Evolutionary conservation across 2,113 vertebrate genomes (phyloP), one percentile per base, ranked within the genome.

Genomic region (Nycticorax nycticorax): DNA sequence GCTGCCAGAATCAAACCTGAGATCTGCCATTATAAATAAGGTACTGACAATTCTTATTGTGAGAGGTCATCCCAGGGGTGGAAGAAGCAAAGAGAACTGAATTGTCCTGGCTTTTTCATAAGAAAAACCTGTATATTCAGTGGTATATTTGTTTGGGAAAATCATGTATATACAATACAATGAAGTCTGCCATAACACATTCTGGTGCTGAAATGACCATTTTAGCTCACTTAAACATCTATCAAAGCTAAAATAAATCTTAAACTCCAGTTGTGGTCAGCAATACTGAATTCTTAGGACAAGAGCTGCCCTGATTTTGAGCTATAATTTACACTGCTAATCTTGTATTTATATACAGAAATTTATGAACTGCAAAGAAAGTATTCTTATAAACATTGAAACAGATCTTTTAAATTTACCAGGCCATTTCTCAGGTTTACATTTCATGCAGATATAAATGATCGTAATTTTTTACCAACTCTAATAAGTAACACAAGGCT

Each of bases 1-100:
- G 96, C 98, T 98, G 97, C 97, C 98, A 98, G 96, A 98, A 98
- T 98, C 96, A 97, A 98, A 98, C 98, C 97, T 97, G 98, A 98
- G 97, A 97, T 97, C 97, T 98, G 98, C 98, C 98, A 97, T 97
- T 97, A 98, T 96, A 96, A 96, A 98, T 98, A 97, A 98, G 96
- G 67, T 85, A 83, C 95, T 95, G 94, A 96, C 96, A 93, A 97
- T 97, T 98, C 88, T 98, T 97, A 97, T 95, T 95, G 95, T 97
- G 96, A 95, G 73, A 92, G 93, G 87, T 87, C 8, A 19, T 96
- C 95, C 92, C 95, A 79, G 66, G 93, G 95, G 97, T 96, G 88
- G 93, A 53, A 88, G 74, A 92, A 88, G 93, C 67, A 94, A 63
- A 92, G 63, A 96, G 59, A 94, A 90, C 60, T 83, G 69, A 92